Evolutionary conservation across 2,888 invertebrate species (phyloP).

Genomic region (Phania funesta): DNA sequence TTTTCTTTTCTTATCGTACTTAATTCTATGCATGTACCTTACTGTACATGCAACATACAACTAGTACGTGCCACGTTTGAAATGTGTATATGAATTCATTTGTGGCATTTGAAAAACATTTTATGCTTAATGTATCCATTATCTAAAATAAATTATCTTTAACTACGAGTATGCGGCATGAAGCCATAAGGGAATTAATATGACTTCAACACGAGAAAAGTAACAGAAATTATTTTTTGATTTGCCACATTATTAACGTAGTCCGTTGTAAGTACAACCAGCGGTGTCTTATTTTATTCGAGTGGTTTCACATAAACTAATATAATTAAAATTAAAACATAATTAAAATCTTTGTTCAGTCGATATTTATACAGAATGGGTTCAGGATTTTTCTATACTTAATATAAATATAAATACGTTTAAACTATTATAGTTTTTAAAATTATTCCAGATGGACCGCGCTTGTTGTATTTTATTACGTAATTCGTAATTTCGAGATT

Average conservation of each 20-base stretch:
- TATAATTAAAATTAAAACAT: too few species aligned
- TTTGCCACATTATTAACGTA: not conserved
- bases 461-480: too few species aligned
- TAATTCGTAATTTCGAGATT: too few species aligned
- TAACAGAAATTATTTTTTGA: not conserved
- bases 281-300: too few species aligned
- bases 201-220: not conserved
- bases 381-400: too few species aligned
- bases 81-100: constrained; percentile 38
- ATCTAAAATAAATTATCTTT: not conserved
- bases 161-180: not conserved
- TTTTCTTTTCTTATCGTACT: constrained; percentile 9
- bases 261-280: too few species aligned
- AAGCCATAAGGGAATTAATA: not conserved
- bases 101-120: constrained; percentile 31
- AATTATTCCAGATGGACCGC: too few species aligned
- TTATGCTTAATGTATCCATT: constrained; percentile 39
- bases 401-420: too few species aligned
- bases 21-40: not conserved
- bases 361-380: too few species aligned
- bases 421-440: too few species aligned
- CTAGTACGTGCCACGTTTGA: constrained; percentile 50
- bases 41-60: constrained; percentile 9
- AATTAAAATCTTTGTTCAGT: too few species aligned
- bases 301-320: too few species aligned